These are phyloP conservation scores for Tamias sibiricus DNA, from an alignment of 2,113 vertebrate genomes.

Conservation along the genomic window DNA sequence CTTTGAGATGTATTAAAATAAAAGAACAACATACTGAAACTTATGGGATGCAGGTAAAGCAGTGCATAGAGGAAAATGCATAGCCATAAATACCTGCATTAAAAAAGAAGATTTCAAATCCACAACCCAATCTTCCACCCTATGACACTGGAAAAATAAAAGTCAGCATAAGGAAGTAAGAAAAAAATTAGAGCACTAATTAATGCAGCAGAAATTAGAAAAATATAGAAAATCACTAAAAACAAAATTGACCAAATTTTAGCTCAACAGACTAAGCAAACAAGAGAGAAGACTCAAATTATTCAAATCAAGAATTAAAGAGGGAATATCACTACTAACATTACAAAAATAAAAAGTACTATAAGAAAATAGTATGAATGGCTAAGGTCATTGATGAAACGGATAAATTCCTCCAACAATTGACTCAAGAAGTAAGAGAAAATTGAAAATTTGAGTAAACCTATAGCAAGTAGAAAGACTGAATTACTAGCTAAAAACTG, in stretches of 20 bases:
- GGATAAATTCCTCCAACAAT: not conserved
- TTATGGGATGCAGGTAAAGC: not conserved
- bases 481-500: not conserved
- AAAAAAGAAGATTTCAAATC: not conserved
- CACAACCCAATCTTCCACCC: not conserved
- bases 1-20: not conserved
- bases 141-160: not conserved
- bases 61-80: not conserved
- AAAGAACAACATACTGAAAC: not conserved
- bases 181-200: not conserved
- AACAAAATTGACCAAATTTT: not conserved
- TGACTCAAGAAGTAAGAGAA: not conserved
- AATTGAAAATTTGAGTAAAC: not conserved
- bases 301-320: not conserved
- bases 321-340: not conserved
- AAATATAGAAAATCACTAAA: not conserved
- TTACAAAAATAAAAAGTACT: not conserved
- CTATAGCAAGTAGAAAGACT: not conserved
- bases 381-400: not conserved
- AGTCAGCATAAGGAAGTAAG: not conserved
- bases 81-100: not conserved
- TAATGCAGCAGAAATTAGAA: not conserved
- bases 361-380: not conserved
- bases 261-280: not conserved
- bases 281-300: not conserved